Evolutionary conservation across 37 sponge, comb jelly and placozoan species (phyloP), one percentile per base, ranked within the genome.

Genomic region (Spongilla lacustris): DNA sequence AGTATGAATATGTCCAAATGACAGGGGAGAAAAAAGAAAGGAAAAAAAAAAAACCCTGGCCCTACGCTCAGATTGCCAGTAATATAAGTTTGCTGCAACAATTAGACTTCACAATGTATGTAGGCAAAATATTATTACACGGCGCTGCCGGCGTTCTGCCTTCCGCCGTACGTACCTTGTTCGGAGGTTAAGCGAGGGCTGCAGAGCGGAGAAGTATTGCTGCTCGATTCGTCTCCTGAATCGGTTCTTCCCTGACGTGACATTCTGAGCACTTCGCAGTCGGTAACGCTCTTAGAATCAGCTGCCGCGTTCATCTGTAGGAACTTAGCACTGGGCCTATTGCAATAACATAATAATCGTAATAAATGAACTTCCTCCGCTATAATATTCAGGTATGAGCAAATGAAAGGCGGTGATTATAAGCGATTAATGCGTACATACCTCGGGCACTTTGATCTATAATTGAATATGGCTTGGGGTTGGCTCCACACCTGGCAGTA

Each of bases 361-460:
- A 58, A 58, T 46, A 46, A 58, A 58, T 58, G 58, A 58, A 58
- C 58, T 58, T 58, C 58, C 58, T 58, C 21, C 21, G 41, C 12
- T 19, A 58, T 58, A 58, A 14, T 17, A 58, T 58, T 58, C 19
- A 58, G 58, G 58, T 58, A 58, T 58, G 58, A 17, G 58, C 58
- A 58, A 58, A 58, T 58, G 58, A 58, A 58, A 58, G 58, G 58
- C 58, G 58, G 58, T 17, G 19, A 58, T 58, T 58, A 58, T 14
- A 58, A 58, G 58, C 58, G 58, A 58, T 58, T 58, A 36, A 67
- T 72, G 71, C 67, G 33, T 28, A 32, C 90, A 84, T 89, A 80
- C 80, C 68, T 69, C 85, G 90, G 85, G 74, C 37, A n/a, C 84
- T 89, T 89, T 89, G 90, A 89, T 73, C 70, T 79, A 37, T 84